Evolutionary conservation across 2,797 vertebrate species (phyloP).

Genomic region (Eleutherodactylus coqui): DNA sequence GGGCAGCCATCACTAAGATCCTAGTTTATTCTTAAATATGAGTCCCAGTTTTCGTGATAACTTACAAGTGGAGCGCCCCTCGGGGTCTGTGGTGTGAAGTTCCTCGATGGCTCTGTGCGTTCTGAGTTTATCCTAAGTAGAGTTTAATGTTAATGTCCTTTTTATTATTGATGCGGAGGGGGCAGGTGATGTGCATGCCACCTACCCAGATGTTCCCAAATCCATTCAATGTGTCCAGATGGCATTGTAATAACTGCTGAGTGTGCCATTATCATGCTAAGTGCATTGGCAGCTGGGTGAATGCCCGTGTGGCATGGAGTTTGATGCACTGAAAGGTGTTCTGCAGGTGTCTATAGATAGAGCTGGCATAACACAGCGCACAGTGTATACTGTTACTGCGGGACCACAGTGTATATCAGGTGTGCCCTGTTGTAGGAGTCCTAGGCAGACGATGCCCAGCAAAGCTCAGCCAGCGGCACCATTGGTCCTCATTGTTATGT

Average conservation of each 20-base stretch:
- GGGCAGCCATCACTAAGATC: background rate
- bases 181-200: background rate
- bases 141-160: constrained; percentile 9
- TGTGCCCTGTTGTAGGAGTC: no score
- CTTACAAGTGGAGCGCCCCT: background rate
- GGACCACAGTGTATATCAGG: no score
- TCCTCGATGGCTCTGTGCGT: background rate
- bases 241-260: constrained; percentile 13
- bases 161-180: constrained; percentile 1
- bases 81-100: no score
- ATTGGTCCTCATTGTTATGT: no score
- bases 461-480: no score
- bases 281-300: constrained; percentile 3
- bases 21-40: background rate
- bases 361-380: no score
- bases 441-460: no score
- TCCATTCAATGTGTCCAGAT: background rate
- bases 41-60: background rate
- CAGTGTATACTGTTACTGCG: no score
- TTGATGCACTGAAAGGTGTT: background rate
- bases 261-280: background rate
- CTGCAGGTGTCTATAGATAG: background rate
- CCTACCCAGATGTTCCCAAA: constrained; percentile 16
- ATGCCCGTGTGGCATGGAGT: background rate
- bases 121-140: constrained; percentile 11